Base-by-base conservation (phyloP, 2,113 vertebrate species). In the Anolis sagrei region DNA sequence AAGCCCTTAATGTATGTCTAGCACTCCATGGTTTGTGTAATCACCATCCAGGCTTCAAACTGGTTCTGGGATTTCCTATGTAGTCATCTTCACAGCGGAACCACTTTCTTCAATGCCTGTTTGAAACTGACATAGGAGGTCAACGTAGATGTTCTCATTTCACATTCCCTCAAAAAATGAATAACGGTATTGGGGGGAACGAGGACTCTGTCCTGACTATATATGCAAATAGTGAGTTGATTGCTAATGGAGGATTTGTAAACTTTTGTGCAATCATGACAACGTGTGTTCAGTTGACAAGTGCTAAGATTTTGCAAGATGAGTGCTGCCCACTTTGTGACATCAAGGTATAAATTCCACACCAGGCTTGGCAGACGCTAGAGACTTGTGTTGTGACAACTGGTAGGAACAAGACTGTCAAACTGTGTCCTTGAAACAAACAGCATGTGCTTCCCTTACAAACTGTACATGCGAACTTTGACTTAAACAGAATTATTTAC, bases 391-490 rank as follows among this genome's bases (percentile, higher is more conserved):
- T 58, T 75, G 25, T 85, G 27, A 27, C 80, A 85, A 32, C 25
- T 61, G 82, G 36, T 34, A 77, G n/a, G 5, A 51, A 27, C 51
- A 48, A 13, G 5, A 73, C 34, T 86, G 68, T 78, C 68, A 83
- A 66, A 81, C 36, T 76, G 27, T 80, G 27, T 84, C 23, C 69
- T 87, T 66, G 64, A 79, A 79, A 81, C 49, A 29, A 6, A 27
- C 13, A 0, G 1, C 66, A 29, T 83, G 21, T 32, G 25, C 39
- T 48, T 64, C 44, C 68, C 36, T 34, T 70, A 36, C 54, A 85
- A 87, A 51, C 27, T 19, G 19, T 5, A 29, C 8, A 61, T 58
- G 49, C 49, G 44, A 69, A 64, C 16, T 14, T 66, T 51, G 19
- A 49, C 34, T 32, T n/a, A n/a, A 66, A 44, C 39, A 44, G 39